These are phyloP conservation scores for Tridacna gigas DNA, from an alignment of 2,888 invertebrate species.

Conservation along the genomic window DNA sequence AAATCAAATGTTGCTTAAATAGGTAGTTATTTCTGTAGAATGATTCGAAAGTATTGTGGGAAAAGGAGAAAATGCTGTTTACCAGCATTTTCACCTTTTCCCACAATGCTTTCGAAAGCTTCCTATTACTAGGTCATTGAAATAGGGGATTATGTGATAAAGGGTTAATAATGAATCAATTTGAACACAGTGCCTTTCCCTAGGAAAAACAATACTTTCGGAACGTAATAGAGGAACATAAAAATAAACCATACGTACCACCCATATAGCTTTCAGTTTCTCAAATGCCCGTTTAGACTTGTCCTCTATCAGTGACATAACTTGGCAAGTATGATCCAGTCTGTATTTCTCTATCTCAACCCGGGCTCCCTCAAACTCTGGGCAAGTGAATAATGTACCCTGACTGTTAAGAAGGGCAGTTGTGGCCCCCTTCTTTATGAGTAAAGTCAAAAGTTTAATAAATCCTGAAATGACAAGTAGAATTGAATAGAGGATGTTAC, in stretches of 20 bases:
- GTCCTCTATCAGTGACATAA: slow-evolving; percentile 73
- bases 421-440: slow-evolving; percentile 78
- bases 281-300: slow-evolving; percentile 70
- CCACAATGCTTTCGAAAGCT: too few relatives aligned
- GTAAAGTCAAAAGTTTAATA: slow-evolving; percentile 73
- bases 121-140: too few relatives aligned
- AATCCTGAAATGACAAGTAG: slow-evolving; percentile 67
- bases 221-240: too few relatives aligned
- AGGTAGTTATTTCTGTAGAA: too few relatives aligned
- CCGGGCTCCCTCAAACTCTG: slow-evolving; percentile 79
- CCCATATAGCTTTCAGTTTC: slow-evolving; percentile 71
- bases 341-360: slow-evolving; percentile 75
- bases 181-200: too few relatives aligned
- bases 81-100: too few relatives aligned
- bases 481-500: too few relatives aligned
- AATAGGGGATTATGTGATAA: not conserved
- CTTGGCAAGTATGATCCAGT: slow-evolving; percentile 71
- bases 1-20: too few relatives aligned
- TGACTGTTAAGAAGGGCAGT: slow-evolving; percentile 74
- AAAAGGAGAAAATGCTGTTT: too few relatives aligned
- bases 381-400: slow-evolving; percentile 76
- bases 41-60: too few relatives aligned
- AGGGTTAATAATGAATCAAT: too few relatives aligned
- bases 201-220: too few relatives aligned
- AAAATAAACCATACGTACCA: slow-evolving; percentile 68